Evolutionary conservation across 2,113 vertebrate genomes (phyloP).

Genomic region (Ceuthmochares aereus): DNA sequence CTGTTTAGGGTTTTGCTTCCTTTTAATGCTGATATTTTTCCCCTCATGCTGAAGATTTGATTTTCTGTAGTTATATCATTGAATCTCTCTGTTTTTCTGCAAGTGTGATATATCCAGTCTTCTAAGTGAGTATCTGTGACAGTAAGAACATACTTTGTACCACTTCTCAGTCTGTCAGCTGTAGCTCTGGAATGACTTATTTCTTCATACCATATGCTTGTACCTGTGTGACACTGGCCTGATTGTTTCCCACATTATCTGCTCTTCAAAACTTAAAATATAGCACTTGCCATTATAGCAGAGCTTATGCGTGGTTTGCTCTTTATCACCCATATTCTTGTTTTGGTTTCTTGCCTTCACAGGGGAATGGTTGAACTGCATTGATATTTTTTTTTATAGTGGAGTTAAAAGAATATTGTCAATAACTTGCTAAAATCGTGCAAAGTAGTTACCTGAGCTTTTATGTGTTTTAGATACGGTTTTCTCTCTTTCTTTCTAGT

Average conservation of each 20-base stretch:
- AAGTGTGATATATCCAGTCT: background rate
- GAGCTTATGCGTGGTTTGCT: background rate
- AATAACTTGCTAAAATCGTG: background rate
- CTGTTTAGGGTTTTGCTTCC: background rate
- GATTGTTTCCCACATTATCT: background rate
- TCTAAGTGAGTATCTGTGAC: background rate
- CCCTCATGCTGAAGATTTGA: background rate
- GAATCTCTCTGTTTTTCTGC: background rate
- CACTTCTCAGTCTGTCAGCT: background rate
- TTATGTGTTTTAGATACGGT: background rate
- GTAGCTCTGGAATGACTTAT: background rate
- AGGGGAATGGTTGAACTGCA: background rate
- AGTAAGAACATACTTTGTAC: background rate
- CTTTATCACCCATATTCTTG: background rate
- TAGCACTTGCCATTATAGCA: background rate
- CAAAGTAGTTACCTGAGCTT: background rate
- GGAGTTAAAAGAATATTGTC: background rate
- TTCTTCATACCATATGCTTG: background rate
- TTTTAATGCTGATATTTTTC: background rate
- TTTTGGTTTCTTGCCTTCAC: background rate
- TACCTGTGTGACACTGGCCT: background rate
- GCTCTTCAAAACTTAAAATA: background rate
- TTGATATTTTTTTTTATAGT: background rate
- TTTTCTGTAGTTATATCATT: background rate
- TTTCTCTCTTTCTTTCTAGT: background rate